These are phyloP conservation scores for Pyrochroa serraticornis DNA, from an alignment of 2,888 invertebrate species.

Conservation along the genomic window DNA sequence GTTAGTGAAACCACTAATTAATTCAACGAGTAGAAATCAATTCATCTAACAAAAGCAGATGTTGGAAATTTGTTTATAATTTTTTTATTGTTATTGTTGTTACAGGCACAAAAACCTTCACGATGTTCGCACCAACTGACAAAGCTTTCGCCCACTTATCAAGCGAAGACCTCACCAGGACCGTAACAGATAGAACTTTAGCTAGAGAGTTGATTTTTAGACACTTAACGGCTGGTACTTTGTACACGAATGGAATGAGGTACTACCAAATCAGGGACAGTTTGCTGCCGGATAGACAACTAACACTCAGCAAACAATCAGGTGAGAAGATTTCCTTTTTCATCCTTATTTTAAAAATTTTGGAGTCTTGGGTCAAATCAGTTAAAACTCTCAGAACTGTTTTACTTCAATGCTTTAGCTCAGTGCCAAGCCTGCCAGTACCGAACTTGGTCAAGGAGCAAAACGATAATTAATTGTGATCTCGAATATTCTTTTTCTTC, in stretches of 20 bases:
- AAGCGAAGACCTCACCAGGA: conserved; percentile 65
- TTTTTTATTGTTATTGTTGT: conserved; percentile 3
- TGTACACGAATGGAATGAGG: conserved; percentile 86
- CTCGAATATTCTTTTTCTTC: not conserved
- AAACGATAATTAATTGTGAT: not conserved
- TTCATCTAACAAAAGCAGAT: no score
- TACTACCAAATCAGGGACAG: conserved; percentile 86
- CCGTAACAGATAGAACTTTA: conserved; percentile 67
- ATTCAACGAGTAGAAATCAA: not conserved
- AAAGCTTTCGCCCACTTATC: conserved; percentile 75
- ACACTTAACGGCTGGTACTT: conserved; percentile 77
- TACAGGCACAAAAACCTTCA: conserved; percentile 80
- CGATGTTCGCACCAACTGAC: conserved; percentile 85
- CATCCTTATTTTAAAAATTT: not conserved
- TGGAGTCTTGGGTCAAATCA: conserved; percentile 14
- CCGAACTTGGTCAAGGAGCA: not conserved
- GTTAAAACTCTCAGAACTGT: no score
- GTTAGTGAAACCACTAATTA: conserved; percentile 19
- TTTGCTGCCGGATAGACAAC: conserved; percentile 73
- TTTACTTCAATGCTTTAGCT: no score
- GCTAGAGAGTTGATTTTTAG: conserved; percentile 77
- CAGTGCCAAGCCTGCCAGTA: no score
- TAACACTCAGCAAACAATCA: conserved; percentile 80
- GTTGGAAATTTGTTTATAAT: not conserved
- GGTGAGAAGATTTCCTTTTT: conserved; percentile 60